Percentiles rank a stretch among this genome's conserved stretches.
phyloP scores from a whole-genome alignment of 2,797 vertebrate species.

The Jordanella pulchra region DNA sequence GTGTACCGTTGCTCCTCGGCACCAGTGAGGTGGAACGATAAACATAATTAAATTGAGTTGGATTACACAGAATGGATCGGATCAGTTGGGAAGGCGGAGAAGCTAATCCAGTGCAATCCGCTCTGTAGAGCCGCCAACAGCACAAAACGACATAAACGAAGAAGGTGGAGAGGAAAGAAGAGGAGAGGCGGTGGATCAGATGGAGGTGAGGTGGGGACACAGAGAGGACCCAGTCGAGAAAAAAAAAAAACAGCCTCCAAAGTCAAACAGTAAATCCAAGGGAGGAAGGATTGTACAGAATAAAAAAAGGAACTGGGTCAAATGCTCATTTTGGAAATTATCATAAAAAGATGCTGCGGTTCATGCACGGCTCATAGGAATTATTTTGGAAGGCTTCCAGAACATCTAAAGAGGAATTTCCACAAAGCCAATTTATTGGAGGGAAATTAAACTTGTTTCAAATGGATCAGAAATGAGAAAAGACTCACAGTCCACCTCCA shows the following conservation, averaged over 20 bases:
- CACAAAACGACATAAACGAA: constrained; percentile 72
- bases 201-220: constrained; percentile 29
- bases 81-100: constrained; percentile 75
- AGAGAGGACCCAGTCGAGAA: constrained; percentile 28
- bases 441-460: constrained; percentile 2
- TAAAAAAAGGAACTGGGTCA: constrained; percentile 7
- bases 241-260: constrained; percentile 12
- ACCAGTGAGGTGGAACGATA: constrained; percentile 77
- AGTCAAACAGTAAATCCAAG: constrained; percentile 42
- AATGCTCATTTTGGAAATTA: not conserved
- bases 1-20: constrained; percentile 70
- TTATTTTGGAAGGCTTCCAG: constrained; percentile 21
- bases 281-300: constrained; percentile 7
- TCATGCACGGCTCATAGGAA: not conserved
- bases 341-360: constrained; percentile 17
- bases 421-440: not conserved
- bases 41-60: constrained; percentile 84
- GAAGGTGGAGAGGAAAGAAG: constrained; percentile 43
- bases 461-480: not conserved
- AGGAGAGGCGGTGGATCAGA: constrained; percentile 34
- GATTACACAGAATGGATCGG: constrained; percentile 82
- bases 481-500: constrained; percentile 6
- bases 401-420: constrained; percentile 30
- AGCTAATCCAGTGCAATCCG: constrained; percentile 82
- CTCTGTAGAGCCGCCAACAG: constrained; percentile 71